These are phyloP conservation scores for Heteromurus nitidus DNA, from an alignment of 2,888 invertebrate species.

Conservation along the genomic window DNA sequence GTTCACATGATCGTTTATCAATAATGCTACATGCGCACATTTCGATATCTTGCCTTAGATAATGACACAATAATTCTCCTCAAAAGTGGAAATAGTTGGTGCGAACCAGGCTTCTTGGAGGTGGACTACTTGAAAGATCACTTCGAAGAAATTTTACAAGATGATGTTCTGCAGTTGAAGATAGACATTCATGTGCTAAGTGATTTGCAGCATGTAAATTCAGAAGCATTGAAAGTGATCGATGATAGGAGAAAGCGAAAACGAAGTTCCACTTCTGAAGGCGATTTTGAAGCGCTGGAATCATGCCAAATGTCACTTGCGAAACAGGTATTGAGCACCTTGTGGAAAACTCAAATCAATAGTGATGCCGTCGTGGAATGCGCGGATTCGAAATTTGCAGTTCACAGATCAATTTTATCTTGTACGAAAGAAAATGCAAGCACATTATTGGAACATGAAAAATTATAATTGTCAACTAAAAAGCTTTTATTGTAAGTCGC, in stretches of 20 bases:
- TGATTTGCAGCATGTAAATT: constrained; percentile 25
- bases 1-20: no score
- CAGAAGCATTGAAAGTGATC: neutral
- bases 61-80: constrained; percentile 33
- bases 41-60: no score
- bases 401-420: constrained; percentile 44
- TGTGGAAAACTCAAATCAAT: constrained; percentile 29
- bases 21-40: no score
- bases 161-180: constrained; percentile 22
- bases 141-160: neutral
- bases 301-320: constrained; percentile 8
- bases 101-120: constrained; percentile 13
- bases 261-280: neutral
- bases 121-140: constrained; percentile 26
- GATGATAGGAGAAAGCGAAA: neutral
- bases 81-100: constrained; percentile 31
- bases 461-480: no score
- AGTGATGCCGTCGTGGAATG: constrained; percentile 32
- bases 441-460: no score
- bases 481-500: neutral
- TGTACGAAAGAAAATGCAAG: constrained; percentile 26
- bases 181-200: constrained; percentile 28
- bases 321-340: constrained; percentile 21
- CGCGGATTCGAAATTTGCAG: neutral
- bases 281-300: neutral